Evolutionary conservation across 2,888 invertebrate genomes (phyloP), one percentile per base, ranked within the genome.

Genomic region (Erebia epiphron): DNA sequence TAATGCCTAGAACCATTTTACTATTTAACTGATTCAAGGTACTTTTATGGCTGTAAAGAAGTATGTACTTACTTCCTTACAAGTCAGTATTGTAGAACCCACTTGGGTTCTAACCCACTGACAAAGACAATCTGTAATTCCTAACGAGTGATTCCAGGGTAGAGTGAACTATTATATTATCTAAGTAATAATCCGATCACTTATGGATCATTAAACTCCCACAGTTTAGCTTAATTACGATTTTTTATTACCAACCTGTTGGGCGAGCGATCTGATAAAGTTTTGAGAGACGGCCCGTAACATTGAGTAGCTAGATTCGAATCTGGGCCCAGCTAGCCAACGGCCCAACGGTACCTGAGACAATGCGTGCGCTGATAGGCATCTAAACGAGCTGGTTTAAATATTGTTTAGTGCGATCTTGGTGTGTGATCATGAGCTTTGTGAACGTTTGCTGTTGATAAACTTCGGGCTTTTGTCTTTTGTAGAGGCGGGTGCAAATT

Each of bases 341-440:
- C 74, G 75, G 73, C 64, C 60, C 70, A 74, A 75, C 75, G 75
- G 74, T 73, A 77, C 74, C 52, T 52, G 43, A 71, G 79, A 83
- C 83, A 83, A 83, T 83, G 81, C 82, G 77, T 80, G 83, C 80
- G 80, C 79, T 72, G 80, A 83, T 83, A 78, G 70, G 56, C 73
- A 84, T 84, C 83, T 83, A 79, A 86, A 86, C 86, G 85, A 86
- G 83, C 76, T 80, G 78, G 76, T 82, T 80, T 80, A 79, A 82
- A 82, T 82, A 80, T 82, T 80, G 79, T 81, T 77, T 77, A 78
- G 79, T 77, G 79, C 77, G 78, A 77, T 79, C 78, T 79, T 77
- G 68, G 74, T 71, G 70, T 67, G 70, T 75, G 76, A 76, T 78
- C 76, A 75, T 67, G 72, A 70, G 72, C 18, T 67, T 56, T 72